Conservation (phyloP, 2,797 vertebrate species). For the Myotis daubentonii region DNA sequence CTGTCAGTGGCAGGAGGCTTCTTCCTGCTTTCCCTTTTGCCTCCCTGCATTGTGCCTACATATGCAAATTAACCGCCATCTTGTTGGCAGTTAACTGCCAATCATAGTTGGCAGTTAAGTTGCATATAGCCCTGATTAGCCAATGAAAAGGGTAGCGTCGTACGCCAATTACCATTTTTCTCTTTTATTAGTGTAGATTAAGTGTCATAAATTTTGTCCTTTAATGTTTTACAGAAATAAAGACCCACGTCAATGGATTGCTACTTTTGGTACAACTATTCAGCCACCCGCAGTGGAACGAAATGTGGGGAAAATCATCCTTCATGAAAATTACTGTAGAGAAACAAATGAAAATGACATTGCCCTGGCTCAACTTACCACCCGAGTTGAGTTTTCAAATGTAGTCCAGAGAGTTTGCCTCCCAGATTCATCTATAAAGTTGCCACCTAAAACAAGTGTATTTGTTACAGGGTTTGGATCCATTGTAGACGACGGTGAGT, state of each 20-base stretch:
- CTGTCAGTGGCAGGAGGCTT: too few relatives aligned
- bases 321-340: constrained; percentile 83
- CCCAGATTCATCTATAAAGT: constrained; percentile 81
- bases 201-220: constrained; percentile 16
- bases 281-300: constrained; percentile 77
- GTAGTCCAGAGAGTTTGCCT: constrained; percentile 86
- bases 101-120: too few relatives aligned
- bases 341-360: constrained; percentile 84
- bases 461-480: constrained; percentile 88
- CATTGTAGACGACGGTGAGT: constrained; percentile 85
- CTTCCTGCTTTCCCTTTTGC: too few relatives aligned
- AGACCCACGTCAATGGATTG: constrained; percentile 83
- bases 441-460: constrained; percentile 83
- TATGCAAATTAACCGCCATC: too few relatives aligned
- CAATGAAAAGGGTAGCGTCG: too few relatives aligned
- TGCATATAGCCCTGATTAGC: too few relatives aligned
- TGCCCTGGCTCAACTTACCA: constrained; percentile 83
- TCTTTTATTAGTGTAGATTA: too few relatives aligned
- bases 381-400: constrained; percentile 82
- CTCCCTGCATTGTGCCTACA: too few relatives aligned
- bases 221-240: constrained; percentile 80
- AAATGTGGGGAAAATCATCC: constrained; percentile 81
- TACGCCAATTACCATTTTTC: too few relatives aligned
- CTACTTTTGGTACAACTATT: constrained; percentile 85
- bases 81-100: too few relatives aligned